Conservation (phyloP, 2,113 vertebrate genomes). For the Clarias macrocephalus region DNA sequence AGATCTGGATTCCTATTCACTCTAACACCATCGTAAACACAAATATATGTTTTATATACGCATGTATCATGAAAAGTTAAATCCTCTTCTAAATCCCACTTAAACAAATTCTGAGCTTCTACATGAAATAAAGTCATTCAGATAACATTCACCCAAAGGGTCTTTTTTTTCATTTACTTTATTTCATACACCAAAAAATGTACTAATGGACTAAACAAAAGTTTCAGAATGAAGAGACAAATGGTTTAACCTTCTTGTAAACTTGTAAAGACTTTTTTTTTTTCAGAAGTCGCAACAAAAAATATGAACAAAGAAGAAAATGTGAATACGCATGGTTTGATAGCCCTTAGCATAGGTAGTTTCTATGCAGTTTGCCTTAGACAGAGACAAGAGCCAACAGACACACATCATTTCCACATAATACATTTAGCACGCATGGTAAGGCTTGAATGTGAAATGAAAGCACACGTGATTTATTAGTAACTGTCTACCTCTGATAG, state of each 20-base stretch:
- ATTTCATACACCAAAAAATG: background rate
- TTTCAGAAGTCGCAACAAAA: background rate
- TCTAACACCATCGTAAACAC: background rate
- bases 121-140: background rate
- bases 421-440: background rate
- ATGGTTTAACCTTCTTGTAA: background rate
- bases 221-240: background rate
- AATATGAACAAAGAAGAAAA: background rate
- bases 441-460: background rate
- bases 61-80: background rate
- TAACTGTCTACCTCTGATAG: background rate
- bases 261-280: too few relatives aligned
- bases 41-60: slow-evolving; percentile 6
- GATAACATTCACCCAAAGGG: background rate
- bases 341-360: slow-evolving; percentile 72
- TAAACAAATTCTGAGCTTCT: background rate
- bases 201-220: background rate
- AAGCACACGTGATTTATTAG: background rate
- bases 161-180: background rate
- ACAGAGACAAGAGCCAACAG: slow-evolving; percentile 37
- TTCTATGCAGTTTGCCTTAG: slow-evolving; percentile 60
- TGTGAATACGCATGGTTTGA: slow-evolving; percentile 43
- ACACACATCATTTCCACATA: slow-evolving; percentile 1
- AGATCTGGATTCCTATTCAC: background rate
- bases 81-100: background rate